Conservation (phyloP, 2,113 vertebrate genomes). For the Acanthochromis polyacanthus region DNA sequence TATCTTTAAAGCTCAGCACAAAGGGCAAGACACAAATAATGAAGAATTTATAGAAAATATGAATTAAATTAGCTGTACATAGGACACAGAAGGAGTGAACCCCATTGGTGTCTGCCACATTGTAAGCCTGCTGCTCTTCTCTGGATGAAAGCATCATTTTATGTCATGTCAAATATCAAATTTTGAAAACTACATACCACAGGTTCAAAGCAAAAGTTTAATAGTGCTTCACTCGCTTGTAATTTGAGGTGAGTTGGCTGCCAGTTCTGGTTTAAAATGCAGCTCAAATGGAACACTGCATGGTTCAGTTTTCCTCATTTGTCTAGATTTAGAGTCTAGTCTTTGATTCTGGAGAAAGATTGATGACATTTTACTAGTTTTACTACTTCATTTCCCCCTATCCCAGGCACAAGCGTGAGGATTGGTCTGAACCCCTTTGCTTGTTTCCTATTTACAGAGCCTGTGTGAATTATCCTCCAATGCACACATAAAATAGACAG, state of each 20-base stretch:
- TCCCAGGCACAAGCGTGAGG: no score
- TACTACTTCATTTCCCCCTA: no score
- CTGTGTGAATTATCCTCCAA: no score
- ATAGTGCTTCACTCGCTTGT: slow-evolving; percentile 11
- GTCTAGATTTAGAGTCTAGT: background rate
- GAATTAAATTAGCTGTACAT: background rate
- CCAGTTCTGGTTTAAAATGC: slow-evolving; percentile 12
- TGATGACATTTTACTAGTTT: no score
- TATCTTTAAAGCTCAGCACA: background rate
- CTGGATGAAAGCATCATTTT: slow-evolving; percentile 9
- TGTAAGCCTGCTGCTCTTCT: background rate
- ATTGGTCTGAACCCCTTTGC: no score
- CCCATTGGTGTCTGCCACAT: background rate
- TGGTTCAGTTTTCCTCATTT: background rate
- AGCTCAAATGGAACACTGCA: background rate
- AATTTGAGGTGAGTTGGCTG: slow-evolving; percentile 6
- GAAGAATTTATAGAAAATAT: background rate
- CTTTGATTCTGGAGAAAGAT: no score
- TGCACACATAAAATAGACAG: no score
- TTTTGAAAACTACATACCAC: background rate
- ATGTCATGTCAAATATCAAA: slow-evolving; percentile 2
- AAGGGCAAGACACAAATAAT: background rate
- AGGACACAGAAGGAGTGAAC: background rate
- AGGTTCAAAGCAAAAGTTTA: background rate
- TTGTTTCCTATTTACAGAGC: no score